Percentiles rank a stretch among this genome's conserved stretches.
Evolutionary conservation across 1,140 invertebrate genomes (phyloP).

Genomic region (Nomia melanderi): DNA sequence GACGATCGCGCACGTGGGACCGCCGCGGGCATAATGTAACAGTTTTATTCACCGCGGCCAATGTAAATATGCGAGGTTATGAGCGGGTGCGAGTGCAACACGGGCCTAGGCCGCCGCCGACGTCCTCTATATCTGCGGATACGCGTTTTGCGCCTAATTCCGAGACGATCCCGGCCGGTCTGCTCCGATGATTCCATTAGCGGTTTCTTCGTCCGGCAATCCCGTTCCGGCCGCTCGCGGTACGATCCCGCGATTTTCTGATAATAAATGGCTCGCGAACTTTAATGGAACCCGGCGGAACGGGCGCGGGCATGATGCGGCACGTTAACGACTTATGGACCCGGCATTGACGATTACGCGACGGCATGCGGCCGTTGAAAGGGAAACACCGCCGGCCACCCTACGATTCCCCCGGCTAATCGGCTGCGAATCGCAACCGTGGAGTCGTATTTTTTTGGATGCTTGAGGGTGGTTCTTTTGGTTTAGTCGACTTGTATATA

Average conservation of each 20-base stretch:
- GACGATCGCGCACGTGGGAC: constrained; percentile 41
- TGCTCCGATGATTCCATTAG: constrained; percentile 42
- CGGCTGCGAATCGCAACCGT: not conserved
- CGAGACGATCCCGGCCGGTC: constrained; percentile 20
- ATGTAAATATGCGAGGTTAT: constrained; percentile 64
- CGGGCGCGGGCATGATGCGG: not conserved
- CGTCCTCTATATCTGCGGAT: constrained; percentile 18
- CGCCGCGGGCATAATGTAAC: constrained; percentile 59
- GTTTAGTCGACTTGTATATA: too few relatives aligned
- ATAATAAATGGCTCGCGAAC: constrained; percentile 31
- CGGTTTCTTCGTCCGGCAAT: not conserved
- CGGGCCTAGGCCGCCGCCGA: constrained; percentile 13
- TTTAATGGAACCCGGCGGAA: constrained; percentile 17
- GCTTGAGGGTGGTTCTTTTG: not conserved
- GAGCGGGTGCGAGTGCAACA: constrained; percentile 39
- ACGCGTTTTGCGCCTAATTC: constrained; percentile 59
- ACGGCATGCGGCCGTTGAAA: not conserved
- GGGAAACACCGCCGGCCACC: not conserved
- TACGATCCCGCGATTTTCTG: constrained; percentile 9
- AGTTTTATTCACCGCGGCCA: constrained; percentile 59
- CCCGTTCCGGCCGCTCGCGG: constrained; percentile 12
- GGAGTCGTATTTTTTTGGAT: too few relatives aligned
- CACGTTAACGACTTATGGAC: not conserved
- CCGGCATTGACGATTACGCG: not conserved
- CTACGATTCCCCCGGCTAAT: not conserved